These are phyloP conservation scores for Sebastes taczanowskii DNA, from an alignment of 2,797 vertebrate species.

Conservation along the genomic window DNA sequence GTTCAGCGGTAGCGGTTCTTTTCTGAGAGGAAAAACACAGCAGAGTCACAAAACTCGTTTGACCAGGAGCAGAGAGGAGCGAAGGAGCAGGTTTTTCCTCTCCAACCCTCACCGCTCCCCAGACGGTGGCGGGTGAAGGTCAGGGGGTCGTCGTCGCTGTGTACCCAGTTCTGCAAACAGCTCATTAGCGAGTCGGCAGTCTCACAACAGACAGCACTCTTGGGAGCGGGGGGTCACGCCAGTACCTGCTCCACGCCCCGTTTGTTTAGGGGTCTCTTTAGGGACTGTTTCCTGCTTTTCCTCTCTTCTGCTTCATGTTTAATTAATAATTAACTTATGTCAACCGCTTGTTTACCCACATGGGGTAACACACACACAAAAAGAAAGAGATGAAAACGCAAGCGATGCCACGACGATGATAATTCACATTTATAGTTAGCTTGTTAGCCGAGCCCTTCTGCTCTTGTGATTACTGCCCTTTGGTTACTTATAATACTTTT, in stretches of 20 bases:
- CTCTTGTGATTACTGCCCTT: slow-evolving; percentile 18
- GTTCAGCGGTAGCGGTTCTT: not conserved
- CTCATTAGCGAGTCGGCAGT: slow-evolving; percentile 84
- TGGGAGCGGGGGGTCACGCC: slow-evolving; percentile 68
- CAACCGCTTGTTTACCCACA: slow-evolving; percentile 79
- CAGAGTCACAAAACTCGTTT: slow-evolving; percentile 35
- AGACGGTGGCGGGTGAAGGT: slow-evolving; percentile 78
- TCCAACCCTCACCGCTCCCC: slow-evolving; percentile 66
- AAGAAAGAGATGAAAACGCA: slow-evolving; percentile 27
- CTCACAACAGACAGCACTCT: slow-evolving; percentile 74
- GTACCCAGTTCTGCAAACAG: slow-evolving; percentile 84
- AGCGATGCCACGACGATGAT: slow-evolving; percentile 15
- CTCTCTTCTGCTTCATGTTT: slow-evolving; percentile 77
- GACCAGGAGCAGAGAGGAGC: slow-evolving; percentile 43
- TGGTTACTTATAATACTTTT: not conserved
- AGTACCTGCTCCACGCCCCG: slow-evolving; percentile 75
- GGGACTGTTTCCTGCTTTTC: slow-evolving; percentile 61
- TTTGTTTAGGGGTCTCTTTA: slow-evolving; percentile 81
- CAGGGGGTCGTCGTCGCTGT: slow-evolving; percentile 82
- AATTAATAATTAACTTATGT: slow-evolving; percentile 86
- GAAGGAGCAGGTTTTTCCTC: slow-evolving; percentile 57
- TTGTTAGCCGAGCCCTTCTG: slow-evolving; percentile 29
- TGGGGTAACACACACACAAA: slow-evolving; percentile 35
- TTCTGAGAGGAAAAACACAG: not conserved
- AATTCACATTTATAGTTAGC: slow-evolving; percentile 44